Conservation (phyloP, 2,888 invertebrate species). For the Drosophila mimetica region DNA sequence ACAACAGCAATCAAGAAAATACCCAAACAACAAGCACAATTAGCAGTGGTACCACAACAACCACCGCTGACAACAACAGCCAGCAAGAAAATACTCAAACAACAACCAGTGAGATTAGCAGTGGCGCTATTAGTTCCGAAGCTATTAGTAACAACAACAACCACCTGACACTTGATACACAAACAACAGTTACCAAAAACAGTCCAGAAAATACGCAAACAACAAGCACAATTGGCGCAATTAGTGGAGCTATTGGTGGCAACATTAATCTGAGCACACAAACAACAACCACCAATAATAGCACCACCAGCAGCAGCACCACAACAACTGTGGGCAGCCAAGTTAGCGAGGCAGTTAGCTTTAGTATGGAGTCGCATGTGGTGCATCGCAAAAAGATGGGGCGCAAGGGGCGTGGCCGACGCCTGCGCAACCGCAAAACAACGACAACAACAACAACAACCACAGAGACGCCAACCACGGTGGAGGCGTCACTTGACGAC, state of each 20-base stretch:
- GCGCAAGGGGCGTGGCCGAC: conserved; percentile 59
- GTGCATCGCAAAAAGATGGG: conserved; percentile 77
- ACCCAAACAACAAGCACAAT: conserved; percentile 9
- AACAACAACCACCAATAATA: conserved; percentile 43
- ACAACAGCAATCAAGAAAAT: neutral
- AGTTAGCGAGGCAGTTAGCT: conserved; percentile 78
- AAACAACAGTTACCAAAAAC: conserved; percentile 20
- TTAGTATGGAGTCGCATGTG: conserved; percentile 81
- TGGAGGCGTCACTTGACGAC: conserved; percentile 7
- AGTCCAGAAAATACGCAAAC: conserved; percentile 36
- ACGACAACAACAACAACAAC: conserved; percentile 35
- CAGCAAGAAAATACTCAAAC: conserved; percentile 4
- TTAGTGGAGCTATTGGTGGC: conserved; percentile 25
- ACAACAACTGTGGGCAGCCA: conserved; percentile 51
- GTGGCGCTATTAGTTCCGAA: conserved; percentile 58
- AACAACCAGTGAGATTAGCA: conserved; percentile 10
- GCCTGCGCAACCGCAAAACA: conserved; percentile 43
- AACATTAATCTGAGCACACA: conserved; percentile 18
- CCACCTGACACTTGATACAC: neutral
- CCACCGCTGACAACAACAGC: neutral
- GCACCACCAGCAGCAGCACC: neutral
- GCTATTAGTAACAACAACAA: conserved; percentile 2
- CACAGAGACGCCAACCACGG: conserved; percentile 21
- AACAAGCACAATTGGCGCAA: conserved; percentile 30
- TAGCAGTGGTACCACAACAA: conserved; percentile 50